Conservation (phyloP, 64 coral and sea anemone genomes). For the Platygyra sinensis region DNA sequence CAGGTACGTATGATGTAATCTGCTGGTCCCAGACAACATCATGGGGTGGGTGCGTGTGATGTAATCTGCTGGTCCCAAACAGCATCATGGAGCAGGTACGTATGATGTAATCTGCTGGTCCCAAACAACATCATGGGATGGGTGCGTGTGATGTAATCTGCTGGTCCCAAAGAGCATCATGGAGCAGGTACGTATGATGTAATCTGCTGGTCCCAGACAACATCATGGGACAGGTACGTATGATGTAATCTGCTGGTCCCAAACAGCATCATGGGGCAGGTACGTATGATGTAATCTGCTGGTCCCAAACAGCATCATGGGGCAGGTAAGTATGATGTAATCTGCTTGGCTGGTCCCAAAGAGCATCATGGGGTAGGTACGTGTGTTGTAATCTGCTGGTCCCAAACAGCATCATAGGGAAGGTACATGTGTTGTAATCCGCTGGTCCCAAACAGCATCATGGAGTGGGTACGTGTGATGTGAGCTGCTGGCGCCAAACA, state of each 20-base stretch:
- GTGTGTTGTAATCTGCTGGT: not conserved
- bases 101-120: not conserved
- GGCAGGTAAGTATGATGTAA: no score
- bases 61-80: slow-evolving; percentile 28
- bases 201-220: not conserved
- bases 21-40: not conserved
- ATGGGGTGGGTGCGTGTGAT: not conserved
- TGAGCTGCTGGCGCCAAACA: no score
- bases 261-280: not conserved
- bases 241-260: not conserved
- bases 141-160: not conserved
- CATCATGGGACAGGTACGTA: not conserved
- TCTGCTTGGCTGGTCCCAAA: no score
- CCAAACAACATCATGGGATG: no score
- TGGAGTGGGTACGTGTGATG: not conserved
- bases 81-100: slow-evolving; percentile 67
- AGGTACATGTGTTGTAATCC: not conserved
- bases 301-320: not conserved
- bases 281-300: not conserved
- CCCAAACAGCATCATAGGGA: not conserved
- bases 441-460: not conserved
- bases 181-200: not conserved
- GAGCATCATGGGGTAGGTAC: no score
- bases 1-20: slow-evolving; percentile 2
- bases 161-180: not conserved